Evolutionary conservation across 1,140 invertebrate genomes (phyloP).

Genomic region (Leptopilina boulardi): DNA sequence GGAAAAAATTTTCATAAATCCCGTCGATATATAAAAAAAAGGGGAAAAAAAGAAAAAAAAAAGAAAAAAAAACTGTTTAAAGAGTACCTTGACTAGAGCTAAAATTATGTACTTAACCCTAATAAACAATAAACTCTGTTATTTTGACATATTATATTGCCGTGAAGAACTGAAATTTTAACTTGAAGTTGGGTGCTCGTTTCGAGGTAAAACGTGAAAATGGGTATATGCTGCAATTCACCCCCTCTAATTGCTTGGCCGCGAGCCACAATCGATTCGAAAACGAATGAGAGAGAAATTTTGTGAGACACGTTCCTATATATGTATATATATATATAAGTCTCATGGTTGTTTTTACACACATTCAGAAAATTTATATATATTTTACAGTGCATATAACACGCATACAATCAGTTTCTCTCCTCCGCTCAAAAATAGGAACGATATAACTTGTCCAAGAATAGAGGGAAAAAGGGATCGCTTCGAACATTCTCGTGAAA

Average conservation of each 20-base stretch:
- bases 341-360: constrained; percentile 13
- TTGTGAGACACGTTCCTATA: constrained; percentile 8
- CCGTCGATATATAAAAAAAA: no score
- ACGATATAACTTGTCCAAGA: constrained; percentile 49
- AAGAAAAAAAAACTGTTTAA: neutral
- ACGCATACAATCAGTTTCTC: constrained; percentile 36
- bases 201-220: neutral
- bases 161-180: constrained; percentile 11
- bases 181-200: neutral
- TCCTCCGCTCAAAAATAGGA: constrained; percentile 45
- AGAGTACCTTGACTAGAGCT: neutral
- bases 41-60: no score
- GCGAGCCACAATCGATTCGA: constrained; percentile 31
- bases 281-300: neutral
- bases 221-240: constrained; percentile 12
- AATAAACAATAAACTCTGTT: constrained; percentile 10
- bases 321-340: neutral
- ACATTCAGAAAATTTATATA: neutral
- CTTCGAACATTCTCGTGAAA: constrained; percentile 38
- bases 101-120: neutral
- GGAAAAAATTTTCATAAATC: no score
- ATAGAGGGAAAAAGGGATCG: constrained; percentile 46
- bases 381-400: constrained; percentile 5
- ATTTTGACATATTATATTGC: constrained; percentile 3
- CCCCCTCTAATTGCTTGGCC: constrained; percentile 13